Evolutionary conservation across 2,888 invertebrate genomes (phyloP).

Genomic region (Phorcus lineatus): DNA sequence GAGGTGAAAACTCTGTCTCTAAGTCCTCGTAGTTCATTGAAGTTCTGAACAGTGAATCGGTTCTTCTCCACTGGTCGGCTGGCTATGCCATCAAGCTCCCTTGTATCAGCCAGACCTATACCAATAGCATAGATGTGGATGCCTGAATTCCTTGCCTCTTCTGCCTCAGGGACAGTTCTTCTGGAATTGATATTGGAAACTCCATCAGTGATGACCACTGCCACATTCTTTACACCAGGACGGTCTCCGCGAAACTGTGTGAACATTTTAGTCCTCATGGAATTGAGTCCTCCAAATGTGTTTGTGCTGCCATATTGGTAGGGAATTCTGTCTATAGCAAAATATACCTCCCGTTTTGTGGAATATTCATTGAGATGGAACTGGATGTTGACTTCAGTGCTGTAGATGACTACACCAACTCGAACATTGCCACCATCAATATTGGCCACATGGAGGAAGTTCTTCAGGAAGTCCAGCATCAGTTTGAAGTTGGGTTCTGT

Average conservation of each 20-base stretch:
- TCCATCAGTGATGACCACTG: slow-evolving; percentile 59
- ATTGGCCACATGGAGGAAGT: slow-evolving; percentile 48
- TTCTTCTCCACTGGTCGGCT: slow-evolving; percentile 56
- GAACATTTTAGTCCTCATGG: slow-evolving; percentile 53
- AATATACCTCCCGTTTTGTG: slow-evolving; percentile 42
- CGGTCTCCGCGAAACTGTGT: slow-evolving; percentile 51
- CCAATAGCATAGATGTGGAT: slow-evolving; percentile 62
- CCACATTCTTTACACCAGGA: slow-evolving; percentile 50
- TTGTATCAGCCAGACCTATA: slow-evolving; percentile 56
- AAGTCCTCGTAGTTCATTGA: slow-evolving; percentile 53
- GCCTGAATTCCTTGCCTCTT: slow-evolving; percentile 46
- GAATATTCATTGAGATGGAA: slow-evolving; percentile 56
- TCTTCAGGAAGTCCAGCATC: slow-evolving; percentile 55
- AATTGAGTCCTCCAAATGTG: slow-evolving; percentile 55
- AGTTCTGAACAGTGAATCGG: slow-evolving; percentile 58
- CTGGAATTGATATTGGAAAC: slow-evolving; percentile 60
- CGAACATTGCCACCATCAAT: slow-evolving; percentile 45
- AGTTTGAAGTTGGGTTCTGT: slow-evolving; percentile 56
- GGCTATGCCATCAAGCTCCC: slow-evolving; percentile 65
- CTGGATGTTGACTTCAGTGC: slow-evolving; percentile 49
- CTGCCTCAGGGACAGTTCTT: slow-evolving; percentile 61
- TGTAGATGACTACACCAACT: slow-evolving; percentile 52
- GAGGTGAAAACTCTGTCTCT: slow-evolving; percentile 47
- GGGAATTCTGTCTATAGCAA: slow-evolving; percentile 51
- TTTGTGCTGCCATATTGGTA: slow-evolving; percentile 56